A percentile compares a stretch with the other conserved stretches of the same genome.
phyloP scores from a whole-genome alignment of 1,140 invertebrate genomes.

The Nasonia giraulti region DNA sequence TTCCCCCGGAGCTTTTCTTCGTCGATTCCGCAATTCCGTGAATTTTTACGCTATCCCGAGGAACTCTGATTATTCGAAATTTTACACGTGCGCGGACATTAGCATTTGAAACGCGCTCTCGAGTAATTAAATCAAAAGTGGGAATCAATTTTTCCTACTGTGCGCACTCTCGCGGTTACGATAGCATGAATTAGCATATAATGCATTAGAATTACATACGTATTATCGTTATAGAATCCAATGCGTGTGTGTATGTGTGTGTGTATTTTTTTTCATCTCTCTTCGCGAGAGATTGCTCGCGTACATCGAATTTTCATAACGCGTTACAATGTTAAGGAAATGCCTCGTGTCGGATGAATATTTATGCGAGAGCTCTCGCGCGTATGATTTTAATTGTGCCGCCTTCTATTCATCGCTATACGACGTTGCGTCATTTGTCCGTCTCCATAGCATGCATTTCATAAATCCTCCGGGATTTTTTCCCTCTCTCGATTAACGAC shows the following conservation, averaged over 20 bases:
- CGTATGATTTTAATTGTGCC: neutral
- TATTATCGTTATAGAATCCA: neutral
- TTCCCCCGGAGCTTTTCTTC: neutral
- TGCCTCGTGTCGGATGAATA: neutral
- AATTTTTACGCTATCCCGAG: neutral
- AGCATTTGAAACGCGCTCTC: neutral
- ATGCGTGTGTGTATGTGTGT: too few species aligned
- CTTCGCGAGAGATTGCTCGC: neutral
- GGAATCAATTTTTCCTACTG: neutral
- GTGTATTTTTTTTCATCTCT: neutral
- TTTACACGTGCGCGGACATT: neutral
- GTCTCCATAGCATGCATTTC: neutral
- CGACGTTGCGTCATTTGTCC: neutral
- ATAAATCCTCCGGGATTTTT: neutral
- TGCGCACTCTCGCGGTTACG: neutral
- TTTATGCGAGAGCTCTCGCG: neutral
- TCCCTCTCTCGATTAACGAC: neutral
- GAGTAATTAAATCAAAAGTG: neutral
- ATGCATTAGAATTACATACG: conserved; percentile 8
- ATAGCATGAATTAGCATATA: conserved; percentile 16
- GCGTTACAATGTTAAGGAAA: neutral
- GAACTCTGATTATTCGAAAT: neutral
- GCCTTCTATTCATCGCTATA: neutral
- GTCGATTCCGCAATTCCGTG: neutral
- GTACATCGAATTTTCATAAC: conserved; percentile 4